Evolutionary conservation across 1,140 invertebrate genomes (phyloP).

Genomic region (Coelopa frigida): DNA sequence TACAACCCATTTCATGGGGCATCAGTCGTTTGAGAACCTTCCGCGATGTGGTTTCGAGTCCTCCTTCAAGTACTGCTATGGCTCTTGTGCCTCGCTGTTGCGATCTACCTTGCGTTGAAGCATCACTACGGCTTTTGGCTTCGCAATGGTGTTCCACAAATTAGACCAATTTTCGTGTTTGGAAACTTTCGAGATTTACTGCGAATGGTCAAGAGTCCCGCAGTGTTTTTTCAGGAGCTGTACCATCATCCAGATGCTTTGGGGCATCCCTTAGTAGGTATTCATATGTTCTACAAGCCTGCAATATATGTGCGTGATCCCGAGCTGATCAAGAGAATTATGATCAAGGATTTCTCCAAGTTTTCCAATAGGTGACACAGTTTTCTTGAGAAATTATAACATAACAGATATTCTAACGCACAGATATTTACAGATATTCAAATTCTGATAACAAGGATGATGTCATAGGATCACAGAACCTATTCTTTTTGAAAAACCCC

Average conservation of each 20-base stretch:
- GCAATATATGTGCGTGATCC: conserved; percentile 48
- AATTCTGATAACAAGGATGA: conserved; percentile 46
- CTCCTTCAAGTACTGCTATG: too few relatives aligned
- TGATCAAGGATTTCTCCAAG: conserved; percentile 47
- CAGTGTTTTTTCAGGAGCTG: conserved; percentile 23
- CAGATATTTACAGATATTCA: conserved; percentile 40
- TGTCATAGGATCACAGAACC: conserved; percentile 33
- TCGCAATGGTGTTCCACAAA: conserved; percentile 36
- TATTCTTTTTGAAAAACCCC: conserved; percentile 38
- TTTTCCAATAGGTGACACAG: conserved; percentile 36
- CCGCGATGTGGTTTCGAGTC: too few relatives aligned
- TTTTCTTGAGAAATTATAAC: too few relatives aligned
- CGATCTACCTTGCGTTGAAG: conserved; percentile 11
- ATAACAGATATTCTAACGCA: too few relatives aligned
- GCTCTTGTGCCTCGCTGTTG: background rate
- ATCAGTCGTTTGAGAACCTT: too few relatives aligned
- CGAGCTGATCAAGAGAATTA: conserved; percentile 47
- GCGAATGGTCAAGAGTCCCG: conserved; percentile 23
- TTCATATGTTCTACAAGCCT: conserved; percentile 46
- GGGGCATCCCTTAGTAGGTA: conserved; percentile 39
- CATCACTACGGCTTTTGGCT: conserved; percentile 41
- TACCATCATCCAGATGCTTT: conserved; percentile 30
- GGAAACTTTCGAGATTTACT: conserved; percentile 41
- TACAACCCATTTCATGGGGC: too few relatives aligned
- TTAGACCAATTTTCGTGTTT: conserved; percentile 32